A percentile compares a stretch with the other conserved stretches of the same genome.
phyloP scores from a whole-genome alignment of 2,113 vertebrate genomes.

The Equus przewalskii region DNA sequence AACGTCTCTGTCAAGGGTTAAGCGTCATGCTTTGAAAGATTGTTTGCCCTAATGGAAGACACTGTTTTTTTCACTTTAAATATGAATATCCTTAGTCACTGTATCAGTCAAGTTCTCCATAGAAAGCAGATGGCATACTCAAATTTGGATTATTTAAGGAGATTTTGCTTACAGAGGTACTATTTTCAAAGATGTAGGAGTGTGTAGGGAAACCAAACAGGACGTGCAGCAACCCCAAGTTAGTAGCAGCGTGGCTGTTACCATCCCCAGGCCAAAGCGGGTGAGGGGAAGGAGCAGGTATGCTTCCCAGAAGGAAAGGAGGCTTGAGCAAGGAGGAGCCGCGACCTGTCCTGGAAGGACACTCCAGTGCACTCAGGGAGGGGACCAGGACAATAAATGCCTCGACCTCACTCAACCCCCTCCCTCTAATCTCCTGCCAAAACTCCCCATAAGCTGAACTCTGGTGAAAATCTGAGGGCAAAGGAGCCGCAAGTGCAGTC shows the following conservation, averaged over 20 bases:
- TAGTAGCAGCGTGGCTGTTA: neutral
- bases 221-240: neutral
- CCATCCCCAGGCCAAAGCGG: neutral
- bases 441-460: neutral
- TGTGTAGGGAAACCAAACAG: neutral
- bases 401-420: too few relatives aligned
- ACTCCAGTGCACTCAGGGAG: neutral
- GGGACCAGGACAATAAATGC: fast-evolving
- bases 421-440: neutral
- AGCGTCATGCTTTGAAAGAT: neutral
- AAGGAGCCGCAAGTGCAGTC: neutral
- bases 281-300: neutral
- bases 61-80: neutral
- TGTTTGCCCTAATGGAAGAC: neutral
- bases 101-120: slow-evolving; percentile 23
- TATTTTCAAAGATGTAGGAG: slow-evolving; percentile 62
- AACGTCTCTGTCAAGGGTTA: neutral
- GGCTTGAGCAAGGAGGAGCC: neutral
- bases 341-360: neutral
- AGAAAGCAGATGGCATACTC: slow-evolving; percentile 51
- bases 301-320: neutral
- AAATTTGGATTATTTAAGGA: slow-evolving; percentile 46
- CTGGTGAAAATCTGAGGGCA: neutral
- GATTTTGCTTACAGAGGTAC: slow-evolving; percentile 30
- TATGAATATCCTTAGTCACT: neutral